A percentile compares a stretch with the other conserved stretches of the same genome.
These are phyloP conservation scores for Clupea harengus DNA, from an alignment of 2,113 vertebrate species.

Conservation along the genomic window DNA sequence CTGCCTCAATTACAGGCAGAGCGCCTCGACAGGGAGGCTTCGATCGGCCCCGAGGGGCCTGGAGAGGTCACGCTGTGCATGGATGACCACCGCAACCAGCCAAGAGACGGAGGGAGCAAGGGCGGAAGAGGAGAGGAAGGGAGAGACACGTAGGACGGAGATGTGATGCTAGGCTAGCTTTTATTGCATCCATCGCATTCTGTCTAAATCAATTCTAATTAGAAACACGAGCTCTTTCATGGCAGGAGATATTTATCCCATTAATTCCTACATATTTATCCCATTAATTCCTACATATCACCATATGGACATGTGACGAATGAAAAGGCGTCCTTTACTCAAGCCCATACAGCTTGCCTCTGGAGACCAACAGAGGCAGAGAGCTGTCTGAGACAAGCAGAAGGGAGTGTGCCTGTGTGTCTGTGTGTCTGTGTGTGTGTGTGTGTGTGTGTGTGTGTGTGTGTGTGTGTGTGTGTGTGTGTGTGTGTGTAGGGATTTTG, in stretches of 20 bases:
- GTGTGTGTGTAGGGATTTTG: not conserved
- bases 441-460: not conserved
- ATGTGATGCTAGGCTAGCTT: not conserved
- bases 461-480: not conserved
- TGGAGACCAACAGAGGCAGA: not conserved
- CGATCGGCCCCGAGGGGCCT: not conserved
- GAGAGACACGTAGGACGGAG: not conserved
- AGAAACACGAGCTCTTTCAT: not conserved
- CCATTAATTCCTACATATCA: no score
- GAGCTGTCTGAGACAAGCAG: no score
- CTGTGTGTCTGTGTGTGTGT: no score
- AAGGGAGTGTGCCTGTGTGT: no score
- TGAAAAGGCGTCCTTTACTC: not conserved
- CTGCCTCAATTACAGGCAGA: conserved; percentile 10
- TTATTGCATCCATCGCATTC: not conserved
- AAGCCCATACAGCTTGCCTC: no score
- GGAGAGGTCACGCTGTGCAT: not conserved
- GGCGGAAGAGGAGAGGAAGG: not conserved
- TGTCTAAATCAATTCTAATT: not conserved
- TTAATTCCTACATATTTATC: not conserved
- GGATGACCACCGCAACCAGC: not conserved
- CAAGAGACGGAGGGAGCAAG: not conserved
- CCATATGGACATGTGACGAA: not conserved
- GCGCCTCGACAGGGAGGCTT: not conserved
- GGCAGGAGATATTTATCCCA: not conserved